Base-by-base conservation (phyloP, 2,113 vertebrate genomes). In the Tychaedon coryphoeus region DNA sequence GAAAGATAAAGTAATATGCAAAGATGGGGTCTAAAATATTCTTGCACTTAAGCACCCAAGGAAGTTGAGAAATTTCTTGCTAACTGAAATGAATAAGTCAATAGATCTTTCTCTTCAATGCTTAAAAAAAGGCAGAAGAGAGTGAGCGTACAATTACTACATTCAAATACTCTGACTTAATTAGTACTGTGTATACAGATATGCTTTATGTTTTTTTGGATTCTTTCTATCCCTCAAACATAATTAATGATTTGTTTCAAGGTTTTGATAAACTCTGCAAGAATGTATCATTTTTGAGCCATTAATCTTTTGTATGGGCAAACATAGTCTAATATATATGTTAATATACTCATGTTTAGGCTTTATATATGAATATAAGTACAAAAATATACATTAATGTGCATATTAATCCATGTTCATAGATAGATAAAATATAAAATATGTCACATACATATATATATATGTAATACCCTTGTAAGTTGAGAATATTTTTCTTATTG, bases 1-100 rank as follows among this genome's bases (percentile, higher is more conserved):
- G 97, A 98, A 98, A 98, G 98, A 98, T 98, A 98, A 98, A 98
- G 97, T 97, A 98, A 98, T 82, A 96, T 97, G 97, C 93, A 97
- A 96, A 97, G 98, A 97, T 95, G 96, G 79, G 72, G 81, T 94
- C 95, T 97, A 94, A 97, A 95, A 97, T 97, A 93, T 97, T 98
- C 93, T 93, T 94, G 76, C 94, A 94, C 90, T 96, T 97, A 94
- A 86, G 71, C 91, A 96, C 82, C 86, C 65, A 96, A 94, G 94
- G 84, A 89, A 96, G 94, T 75, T 91, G 88, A 94, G 86, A 94
- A 96, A 74, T 90, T 94, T 96, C 93, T 96, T 95, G 53, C 73
- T 84, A 95, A 78, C 93, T 69, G 67, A 94, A 96, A 96, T 93
- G 73, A 93, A 12, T 92, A 96, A 93, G 90, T 96, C 62, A 82